phyloP scores from a whole-genome alignment of 2,113 vertebrate genomes.

The Malurus cyaneus region DNA sequence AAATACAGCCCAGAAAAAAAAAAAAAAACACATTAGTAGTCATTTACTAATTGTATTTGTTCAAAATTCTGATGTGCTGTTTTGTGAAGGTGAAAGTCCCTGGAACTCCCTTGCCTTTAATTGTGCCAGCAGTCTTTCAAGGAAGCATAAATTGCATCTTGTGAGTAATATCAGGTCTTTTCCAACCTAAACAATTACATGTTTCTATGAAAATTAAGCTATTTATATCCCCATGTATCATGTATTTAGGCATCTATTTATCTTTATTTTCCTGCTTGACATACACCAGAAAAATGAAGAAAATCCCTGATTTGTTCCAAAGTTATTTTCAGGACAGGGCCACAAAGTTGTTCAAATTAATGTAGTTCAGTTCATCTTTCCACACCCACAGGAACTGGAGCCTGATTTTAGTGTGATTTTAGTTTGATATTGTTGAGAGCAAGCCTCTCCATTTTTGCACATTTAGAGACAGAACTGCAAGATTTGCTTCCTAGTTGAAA shows the following conservation, averaged over 20 bases:
- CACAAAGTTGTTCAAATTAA: neutral
- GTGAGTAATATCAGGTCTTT: neutral
- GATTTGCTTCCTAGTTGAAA: neutral
- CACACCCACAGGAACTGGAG: neutral
- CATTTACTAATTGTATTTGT: neutral
- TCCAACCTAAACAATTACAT: neutral
- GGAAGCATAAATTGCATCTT: neutral
- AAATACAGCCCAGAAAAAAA: neutral
- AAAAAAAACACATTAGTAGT: neutral
- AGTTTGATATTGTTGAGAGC: neutral
- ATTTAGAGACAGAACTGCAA: neutral
- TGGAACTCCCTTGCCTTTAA: neutral
- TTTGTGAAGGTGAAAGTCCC: neutral
- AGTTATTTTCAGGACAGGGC: neutral
- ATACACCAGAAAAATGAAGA: neutral
- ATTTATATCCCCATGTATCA: neutral
- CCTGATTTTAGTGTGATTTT: neutral
- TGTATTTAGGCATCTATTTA: neutral
- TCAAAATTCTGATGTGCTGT: neutral
- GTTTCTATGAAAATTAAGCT: neutral
- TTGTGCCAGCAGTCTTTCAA: neutral
- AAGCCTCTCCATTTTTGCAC: neutral
- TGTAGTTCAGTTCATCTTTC: neutral
- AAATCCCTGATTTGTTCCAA: neutral
- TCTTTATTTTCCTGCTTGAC: neutral